phyloP scores from a whole-genome alignment of 2,113 vertebrate species.

The Zapornia atra region DNA sequence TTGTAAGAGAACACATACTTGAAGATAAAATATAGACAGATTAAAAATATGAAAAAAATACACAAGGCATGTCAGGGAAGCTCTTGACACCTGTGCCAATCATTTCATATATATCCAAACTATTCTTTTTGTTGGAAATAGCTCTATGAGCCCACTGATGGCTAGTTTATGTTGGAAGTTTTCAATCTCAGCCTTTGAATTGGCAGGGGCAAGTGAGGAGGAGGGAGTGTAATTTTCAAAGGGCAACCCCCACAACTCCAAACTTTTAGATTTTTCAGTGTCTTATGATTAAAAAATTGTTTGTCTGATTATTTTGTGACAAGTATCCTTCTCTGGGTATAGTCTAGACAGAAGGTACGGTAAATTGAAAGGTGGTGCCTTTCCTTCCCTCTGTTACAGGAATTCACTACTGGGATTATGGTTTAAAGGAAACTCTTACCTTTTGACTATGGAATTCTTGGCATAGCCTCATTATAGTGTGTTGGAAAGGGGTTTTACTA shows the following conservation, averaged over 20 bases:
- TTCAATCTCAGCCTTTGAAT: neutral
- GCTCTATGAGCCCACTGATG: neutral
- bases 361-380: fast-evolving
- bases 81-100: neutral
- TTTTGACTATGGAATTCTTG: neutral
- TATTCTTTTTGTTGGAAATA: neutral
- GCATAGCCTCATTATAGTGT: neutral
- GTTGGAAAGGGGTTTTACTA: neutral
- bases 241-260: neutral
- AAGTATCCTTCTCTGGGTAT: neutral
- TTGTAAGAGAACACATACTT: neutral
- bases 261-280: neutral
- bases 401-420: neutral
- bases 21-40: neutral
- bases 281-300: neutral
- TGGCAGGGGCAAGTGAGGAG: too few species aligned
- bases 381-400: neutral
- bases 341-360: neutral
- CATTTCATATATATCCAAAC: neutral
- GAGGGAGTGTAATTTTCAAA: neutral
- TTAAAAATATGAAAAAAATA: neutral
- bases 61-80: neutral
- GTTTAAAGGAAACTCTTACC: neutral
- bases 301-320: neutral
- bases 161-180: neutral